Conservation (phyloP, 2,888 invertebrate genomes). For the Spilarctia lutea region DNA sequence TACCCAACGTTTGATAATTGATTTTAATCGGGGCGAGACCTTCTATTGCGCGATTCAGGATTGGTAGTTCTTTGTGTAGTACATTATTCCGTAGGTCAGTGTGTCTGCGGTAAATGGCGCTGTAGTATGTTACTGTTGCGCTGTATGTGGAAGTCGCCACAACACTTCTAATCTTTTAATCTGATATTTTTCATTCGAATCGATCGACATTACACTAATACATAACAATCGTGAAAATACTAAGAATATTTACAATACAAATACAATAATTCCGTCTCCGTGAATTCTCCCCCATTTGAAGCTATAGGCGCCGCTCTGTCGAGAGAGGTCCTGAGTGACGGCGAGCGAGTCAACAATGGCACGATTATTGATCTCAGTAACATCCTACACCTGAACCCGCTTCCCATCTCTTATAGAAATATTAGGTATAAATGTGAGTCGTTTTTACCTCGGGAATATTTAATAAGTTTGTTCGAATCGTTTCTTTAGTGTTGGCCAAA, state of each 20-base stretch:
- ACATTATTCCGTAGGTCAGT: no score
- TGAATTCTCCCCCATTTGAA: neutral
- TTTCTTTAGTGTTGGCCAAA: neutral
- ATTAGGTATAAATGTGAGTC: neutral
- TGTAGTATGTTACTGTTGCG: no score
- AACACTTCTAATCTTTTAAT: neutral
- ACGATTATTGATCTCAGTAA: constrained; percentile 42
- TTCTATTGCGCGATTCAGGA: no score
- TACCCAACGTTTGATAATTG: no score
- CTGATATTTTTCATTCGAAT: neutral
- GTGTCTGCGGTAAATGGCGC: no score
- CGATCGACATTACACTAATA: neutral
- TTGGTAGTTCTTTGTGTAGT: no score
- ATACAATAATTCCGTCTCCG: constrained; percentile 5
- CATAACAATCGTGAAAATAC: neutral
- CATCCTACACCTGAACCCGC: constrained; percentile 11
- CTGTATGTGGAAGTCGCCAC: no score
- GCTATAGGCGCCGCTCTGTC: constrained; percentile 23
- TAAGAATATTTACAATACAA: constrained; percentile 5
- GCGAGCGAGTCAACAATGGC: constrained; percentile 30
- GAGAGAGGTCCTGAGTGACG: constrained; percentile 15
- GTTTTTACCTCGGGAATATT: neutral
- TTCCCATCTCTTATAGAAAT: constrained; percentile 1
- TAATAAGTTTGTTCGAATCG: neutral
- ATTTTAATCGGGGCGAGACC: no score